phyloP scores from a whole-genome alignment of 2,888 invertebrate genomes.

The Platerodrilus igneus region DNA sequence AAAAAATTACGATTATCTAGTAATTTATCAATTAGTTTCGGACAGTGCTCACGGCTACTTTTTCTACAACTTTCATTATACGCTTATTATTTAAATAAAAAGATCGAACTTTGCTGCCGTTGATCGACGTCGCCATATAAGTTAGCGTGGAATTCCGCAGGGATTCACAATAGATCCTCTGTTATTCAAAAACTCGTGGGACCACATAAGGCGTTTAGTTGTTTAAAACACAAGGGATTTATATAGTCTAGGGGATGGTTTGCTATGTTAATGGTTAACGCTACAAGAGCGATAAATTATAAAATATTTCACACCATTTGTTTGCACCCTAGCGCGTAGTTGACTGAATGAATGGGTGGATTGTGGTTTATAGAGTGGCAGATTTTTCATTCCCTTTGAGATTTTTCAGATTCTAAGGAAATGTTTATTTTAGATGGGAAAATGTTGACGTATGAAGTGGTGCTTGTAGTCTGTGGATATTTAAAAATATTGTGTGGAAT shows the following conservation, averaged over 20 bases:
- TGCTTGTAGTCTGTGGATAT: too few relatives aligned
- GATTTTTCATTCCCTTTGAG: too few relatives aligned
- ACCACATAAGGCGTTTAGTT: constrained; percentile 13
- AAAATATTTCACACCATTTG: too few relatives aligned
- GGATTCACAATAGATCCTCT: constrained; percentile 9
- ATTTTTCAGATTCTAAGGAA: too few relatives aligned
- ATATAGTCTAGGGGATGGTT: constrained; percentile 6
- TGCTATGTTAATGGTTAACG: constrained; percentile 4
- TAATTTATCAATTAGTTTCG: constrained; percentile 14
- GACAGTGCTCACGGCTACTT: constrained; percentile 9
- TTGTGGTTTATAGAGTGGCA: constrained; percentile 10
- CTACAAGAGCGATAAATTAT: constrained; percentile 12
- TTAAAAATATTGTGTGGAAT: too few relatives aligned
- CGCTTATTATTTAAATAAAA: constrained; percentile 7
- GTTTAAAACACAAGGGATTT: constrained; percentile 7
- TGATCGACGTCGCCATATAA: neutral
- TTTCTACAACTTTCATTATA: constrained; percentile 9
- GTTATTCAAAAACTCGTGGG: constrained; percentile 7
- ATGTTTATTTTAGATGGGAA: too few relatives aligned
- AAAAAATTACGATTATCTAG: neutral
- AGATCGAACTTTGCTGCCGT: neutral
- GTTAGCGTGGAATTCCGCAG: too few relatives aligned
- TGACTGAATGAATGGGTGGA: constrained; percentile 12
- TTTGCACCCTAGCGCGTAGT: constrained; percentile 12
- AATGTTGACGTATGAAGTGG: too few relatives aligned